phyloP scores from a whole-genome alignment of 2,113 vertebrate genomes.

The Mungos mungo region DNA sequence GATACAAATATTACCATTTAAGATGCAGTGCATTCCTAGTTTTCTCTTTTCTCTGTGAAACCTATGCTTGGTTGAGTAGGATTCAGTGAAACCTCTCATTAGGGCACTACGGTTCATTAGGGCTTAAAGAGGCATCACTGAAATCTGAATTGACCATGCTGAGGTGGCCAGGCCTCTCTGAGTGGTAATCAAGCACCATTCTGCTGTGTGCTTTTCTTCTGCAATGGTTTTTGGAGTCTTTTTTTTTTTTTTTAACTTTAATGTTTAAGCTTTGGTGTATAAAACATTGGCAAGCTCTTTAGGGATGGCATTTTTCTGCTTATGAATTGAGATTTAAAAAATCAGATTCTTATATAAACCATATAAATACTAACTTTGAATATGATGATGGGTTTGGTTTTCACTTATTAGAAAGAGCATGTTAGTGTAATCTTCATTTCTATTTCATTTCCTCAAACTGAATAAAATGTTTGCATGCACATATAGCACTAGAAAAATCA shows the following conservation, averaged over 20 bases:
- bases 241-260: conserved; percentile 22
- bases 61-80: conserved; percentile 78
- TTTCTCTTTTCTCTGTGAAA: conserved; percentile 79
- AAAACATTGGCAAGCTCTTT: conserved; percentile 27
- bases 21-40: conserved; percentile 65
- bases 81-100: conserved; percentile 86
- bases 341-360: conserved; percentile 56
- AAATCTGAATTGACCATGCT: conserved; percentile 83
- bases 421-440: conserved; percentile 35
- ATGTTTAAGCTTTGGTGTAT: conserved; percentile 69
- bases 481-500: conserved; percentile 39
- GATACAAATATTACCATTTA: conserved; percentile 72
- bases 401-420: not conserved
- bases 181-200: conserved; percentile 63
- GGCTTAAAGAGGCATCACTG: conserved; percentile 82
- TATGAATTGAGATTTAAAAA: conserved; percentile 25
- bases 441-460: conserved; percentile 55
- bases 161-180: conserved; percentile 64
- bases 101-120: conserved; percentile 84
- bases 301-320: conserved; percentile 64
- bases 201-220: conserved; percentile 61
- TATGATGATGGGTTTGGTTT: conserved; percentile 34
- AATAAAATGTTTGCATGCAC: not conserved
- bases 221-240: conserved; percentile 17
- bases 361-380: conserved; percentile 27